phyloP scores from a whole-genome alignment of 2,113 vertebrate genomes.

The Odontophorus gujanensis region DNA sequence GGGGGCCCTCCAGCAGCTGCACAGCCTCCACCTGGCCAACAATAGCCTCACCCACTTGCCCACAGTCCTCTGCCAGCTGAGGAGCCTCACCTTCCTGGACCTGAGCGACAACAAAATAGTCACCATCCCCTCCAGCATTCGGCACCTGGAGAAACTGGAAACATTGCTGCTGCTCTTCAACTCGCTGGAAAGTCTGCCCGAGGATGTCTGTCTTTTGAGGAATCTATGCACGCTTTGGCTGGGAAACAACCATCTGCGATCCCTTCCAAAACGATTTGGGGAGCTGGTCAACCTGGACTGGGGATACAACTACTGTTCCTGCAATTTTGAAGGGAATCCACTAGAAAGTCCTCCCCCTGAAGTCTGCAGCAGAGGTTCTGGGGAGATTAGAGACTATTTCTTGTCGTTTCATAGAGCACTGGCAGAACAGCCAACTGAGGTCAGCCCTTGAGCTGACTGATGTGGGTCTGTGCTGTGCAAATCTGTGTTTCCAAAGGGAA shows the following conservation, averaged over 20 bases:
- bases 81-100: slow-evolving; percentile 63
- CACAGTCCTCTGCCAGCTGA: slow-evolving; percentile 51
- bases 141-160: slow-evolving; percentile 54
- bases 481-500: neutral
- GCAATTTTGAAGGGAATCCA: slow-evolving; percentile 70
- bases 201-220: slow-evolving; percentile 51
- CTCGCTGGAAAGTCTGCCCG: slow-evolving; percentile 3
- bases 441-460: neutral
- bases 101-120: slow-evolving; percentile 64
- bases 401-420: neutral
- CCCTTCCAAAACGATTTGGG: slow-evolving; percentile 60
- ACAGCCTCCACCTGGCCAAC: slow-evolving; percentile 72
- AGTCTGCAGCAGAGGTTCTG: slow-evolving; percentile 58
- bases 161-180: slow-evolving; percentile 58
- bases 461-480: neutral
- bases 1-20: slow-evolving; percentile 52
- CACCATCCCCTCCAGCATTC: slow-evolving; percentile 30
- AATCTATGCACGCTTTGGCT: slow-evolving; percentile 52
- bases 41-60: slow-evolving; percentile 50
- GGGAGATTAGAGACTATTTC: slow-evolving; percentile 66
- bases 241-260: slow-evolving; percentile 40
- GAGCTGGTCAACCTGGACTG: slow-evolving; percentile 63
- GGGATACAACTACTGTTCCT: slow-evolving; percentile 48
- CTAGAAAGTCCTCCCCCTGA: slow-evolving; percentile 55
- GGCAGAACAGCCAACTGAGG: neutral